A percentile compares a stretch with the other conserved stretches of the same genome.
These are phyloP conservation scores for Phainopepla nitens DNA, from an alignment of 2,113 vertebrate genomes.

Conservation along the genomic window DNA sequence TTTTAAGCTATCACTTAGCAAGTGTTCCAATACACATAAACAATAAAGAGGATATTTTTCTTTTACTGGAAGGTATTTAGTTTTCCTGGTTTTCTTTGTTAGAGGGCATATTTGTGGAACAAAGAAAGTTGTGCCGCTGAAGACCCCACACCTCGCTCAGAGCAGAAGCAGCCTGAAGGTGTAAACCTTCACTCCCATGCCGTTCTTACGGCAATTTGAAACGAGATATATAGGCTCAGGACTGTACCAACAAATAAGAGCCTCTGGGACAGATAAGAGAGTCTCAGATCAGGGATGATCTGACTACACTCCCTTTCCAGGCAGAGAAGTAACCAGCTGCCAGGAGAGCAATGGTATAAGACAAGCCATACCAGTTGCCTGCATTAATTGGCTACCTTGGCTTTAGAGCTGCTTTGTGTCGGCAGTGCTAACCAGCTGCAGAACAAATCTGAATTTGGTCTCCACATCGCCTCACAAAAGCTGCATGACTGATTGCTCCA, in stretches of 20 bases:
- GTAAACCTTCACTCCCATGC: neutral
- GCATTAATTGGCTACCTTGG: neutral
- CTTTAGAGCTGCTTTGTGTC: neutral
- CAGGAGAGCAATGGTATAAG: neutral
- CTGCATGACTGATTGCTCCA: neutral
- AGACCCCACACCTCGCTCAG: accelerated
- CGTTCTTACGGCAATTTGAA: neutral
- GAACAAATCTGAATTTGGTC: neutral
- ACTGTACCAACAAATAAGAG: neutral
- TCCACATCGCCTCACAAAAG: neutral
- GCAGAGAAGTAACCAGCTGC: neutral
- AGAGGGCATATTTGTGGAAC: neutral
- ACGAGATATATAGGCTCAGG: neutral
- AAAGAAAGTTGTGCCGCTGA: neutral
- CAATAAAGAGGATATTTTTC: neutral
- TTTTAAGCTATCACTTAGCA: neutral
- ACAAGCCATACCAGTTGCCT: neutral
- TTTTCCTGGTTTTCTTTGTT: neutral
- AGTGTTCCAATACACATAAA: neutral
- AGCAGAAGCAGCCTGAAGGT: neutral
- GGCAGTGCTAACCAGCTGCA: neutral
- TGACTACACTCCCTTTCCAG: neutral
- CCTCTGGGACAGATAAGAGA: neutral
- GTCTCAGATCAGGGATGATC: neutral
- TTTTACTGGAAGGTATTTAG: neutral